phyloP scores from a whole-genome alignment of 2,888 invertebrate genomes.

The Microctonus aethiopoides region DNA sequence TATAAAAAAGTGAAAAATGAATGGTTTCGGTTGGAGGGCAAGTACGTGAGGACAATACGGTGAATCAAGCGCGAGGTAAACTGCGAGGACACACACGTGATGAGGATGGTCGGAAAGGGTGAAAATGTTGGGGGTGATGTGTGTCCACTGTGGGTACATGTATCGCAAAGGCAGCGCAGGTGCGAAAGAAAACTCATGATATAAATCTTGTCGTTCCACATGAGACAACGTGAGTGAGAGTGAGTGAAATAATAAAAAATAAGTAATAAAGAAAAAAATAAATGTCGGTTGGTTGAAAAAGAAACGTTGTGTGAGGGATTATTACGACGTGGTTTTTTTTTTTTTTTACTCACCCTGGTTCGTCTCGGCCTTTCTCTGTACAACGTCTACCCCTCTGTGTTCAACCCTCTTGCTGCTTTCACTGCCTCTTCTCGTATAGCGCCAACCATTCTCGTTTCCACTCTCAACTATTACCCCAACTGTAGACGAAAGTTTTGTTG shows the following conservation, averaged over 20 bases:
- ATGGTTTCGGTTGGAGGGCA: conserved; percentile 22
- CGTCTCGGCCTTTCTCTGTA: conserved; percentile 28
- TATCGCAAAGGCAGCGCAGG: conserved; percentile 47
- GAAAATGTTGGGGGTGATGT: too few species aligned
- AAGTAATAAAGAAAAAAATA: conserved; percentile 34
- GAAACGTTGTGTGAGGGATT: conserved; percentile 48
- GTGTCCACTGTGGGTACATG: conserved; percentile 7
- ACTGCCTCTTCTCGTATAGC: not conserved
- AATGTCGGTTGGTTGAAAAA: conserved; percentile 40
- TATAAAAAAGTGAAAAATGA: conserved; percentile 26
- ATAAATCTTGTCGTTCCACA: conserved; percentile 55
- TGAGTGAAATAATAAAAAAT: conserved; percentile 37
- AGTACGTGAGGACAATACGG: conserved; percentile 46
- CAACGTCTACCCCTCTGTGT: conserved; percentile 35
- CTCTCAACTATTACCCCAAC: conserved; percentile 18
- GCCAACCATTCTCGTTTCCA: conserved; percentile 5
- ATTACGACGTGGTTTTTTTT: conserved; percentile 42
- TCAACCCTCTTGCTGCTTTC: conserved; percentile 21
- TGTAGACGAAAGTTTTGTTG: conserved; percentile 1
- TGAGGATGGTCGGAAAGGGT: not conserved
- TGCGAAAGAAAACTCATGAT: conserved; percentile 56
- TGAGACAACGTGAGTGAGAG: conserved; percentile 33
- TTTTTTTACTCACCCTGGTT: conserved; percentile 28
- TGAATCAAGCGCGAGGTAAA: conserved; percentile 20
- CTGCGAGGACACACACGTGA: not conserved